A percentile compares a stretch with the other conserved stretches of the same genome.
Conservation (phyloP, 2,888 invertebrate species). For the Teinopalpus imperialis region DNA sequence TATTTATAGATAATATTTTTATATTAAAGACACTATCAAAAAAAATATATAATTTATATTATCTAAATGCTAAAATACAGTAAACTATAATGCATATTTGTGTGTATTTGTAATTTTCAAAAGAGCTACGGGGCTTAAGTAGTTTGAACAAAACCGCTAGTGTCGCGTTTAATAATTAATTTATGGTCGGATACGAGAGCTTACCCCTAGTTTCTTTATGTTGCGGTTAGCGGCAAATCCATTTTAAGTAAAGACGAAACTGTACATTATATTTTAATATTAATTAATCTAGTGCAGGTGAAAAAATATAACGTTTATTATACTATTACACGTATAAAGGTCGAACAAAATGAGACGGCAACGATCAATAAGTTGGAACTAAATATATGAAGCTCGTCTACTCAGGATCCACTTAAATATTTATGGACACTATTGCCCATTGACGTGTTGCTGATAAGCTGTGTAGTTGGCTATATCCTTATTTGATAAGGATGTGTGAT, state of each 20-base stretch:
- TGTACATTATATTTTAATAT: background rate
- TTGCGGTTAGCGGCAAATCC: background rate
- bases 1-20: too few relatives aligned
- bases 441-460: slow-evolving; percentile 11
- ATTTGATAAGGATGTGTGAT: background rate
- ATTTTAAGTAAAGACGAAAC: background rate
- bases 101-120: slow-evolving; percentile 1
- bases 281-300: background rate
- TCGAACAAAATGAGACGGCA: slow-evolving; percentile 24
- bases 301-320: too few relatives aligned
- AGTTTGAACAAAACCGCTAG: slow-evolving; percentile 20
- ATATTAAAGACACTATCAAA: too few relatives aligned
- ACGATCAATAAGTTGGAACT: slow-evolving; percentile 31
- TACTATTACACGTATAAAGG: too few relatives aligned
- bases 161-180: slow-evolving; percentile 20
- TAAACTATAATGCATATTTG: too few relatives aligned
- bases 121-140: slow-evolving; percentile 17
- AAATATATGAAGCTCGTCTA: slow-evolving; percentile 27
- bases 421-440: slow-evolving; percentile 10
- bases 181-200: slow-evolving; percentile 3
- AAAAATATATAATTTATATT: too few relatives aligned
- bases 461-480: background rate
- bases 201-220: background rate
- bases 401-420: slow-evolving; percentile 10
- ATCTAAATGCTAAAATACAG: too few relatives aligned